Conservation (phyloP, 2,113 vertebrate species). For the Halichoerus grypus region DNA sequence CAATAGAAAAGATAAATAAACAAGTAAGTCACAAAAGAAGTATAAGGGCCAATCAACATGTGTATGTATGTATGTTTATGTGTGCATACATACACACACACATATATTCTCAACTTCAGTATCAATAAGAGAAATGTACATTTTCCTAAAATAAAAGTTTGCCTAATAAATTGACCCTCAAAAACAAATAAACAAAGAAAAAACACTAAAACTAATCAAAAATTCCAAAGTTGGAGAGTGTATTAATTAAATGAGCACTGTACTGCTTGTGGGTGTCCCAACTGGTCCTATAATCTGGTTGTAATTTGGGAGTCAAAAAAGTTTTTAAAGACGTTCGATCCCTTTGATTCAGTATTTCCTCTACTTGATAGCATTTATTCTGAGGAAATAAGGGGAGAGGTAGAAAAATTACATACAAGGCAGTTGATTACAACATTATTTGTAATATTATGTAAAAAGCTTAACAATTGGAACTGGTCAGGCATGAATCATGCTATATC, state of each 20-base stretch:
- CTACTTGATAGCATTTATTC: background rate
- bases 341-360: background rate
- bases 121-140: background rate
- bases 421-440: background rate
- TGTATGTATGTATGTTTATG: background rate
- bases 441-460: background rate
- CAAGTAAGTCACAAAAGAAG: background rate
- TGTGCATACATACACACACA: background rate
- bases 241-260: background rate
- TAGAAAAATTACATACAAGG: background rate
- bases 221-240: background rate
- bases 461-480: background rate
- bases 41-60: background rate
- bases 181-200: background rate
- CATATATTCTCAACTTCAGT: background rate
- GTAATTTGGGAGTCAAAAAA: background rate
- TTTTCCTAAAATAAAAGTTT: conserved; percentile 2
- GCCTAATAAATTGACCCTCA: background rate
- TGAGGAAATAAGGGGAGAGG: background rate
- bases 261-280: background rate
- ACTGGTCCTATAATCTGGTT: background rate
- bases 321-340: background rate
- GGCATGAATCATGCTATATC: background rate
- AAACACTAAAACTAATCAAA: background rate
- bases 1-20: background rate